Base-by-base conservation (phyloP, 2,888 invertebrate species). In the Torymus aiolomorphi region DNA sequence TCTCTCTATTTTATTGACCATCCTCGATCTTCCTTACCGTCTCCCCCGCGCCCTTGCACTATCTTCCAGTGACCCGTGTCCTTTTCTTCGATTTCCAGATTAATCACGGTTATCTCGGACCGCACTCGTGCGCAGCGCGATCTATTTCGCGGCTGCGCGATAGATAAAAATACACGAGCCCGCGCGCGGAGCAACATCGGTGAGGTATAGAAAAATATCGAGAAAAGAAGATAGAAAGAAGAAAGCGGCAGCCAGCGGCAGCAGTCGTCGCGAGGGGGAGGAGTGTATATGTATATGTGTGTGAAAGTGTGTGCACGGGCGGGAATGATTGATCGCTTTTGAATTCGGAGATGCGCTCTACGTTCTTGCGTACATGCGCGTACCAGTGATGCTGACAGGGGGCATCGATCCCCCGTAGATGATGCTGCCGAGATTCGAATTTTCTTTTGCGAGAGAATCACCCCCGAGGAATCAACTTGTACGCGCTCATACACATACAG, bases 371-470 rank as follows among this genome's bases (percentile, higher is more conserved):
- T 31, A 8, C 31, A 3, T 8, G 31, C 31, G 31, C 24, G 24
- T 59, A n/a, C n/a, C n/a, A 42, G 65, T 74, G 73, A 42, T 16
- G 66, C 66, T 66, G 74, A 75, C 74, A 66, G 16, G 14, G 13
- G 56, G 63, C 70, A 69, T 69, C 76, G 70, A 76, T 70, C 63
- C 42, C 49, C 52, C 18, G 18, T 24, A 16, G 49, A 62, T 62
- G 61, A 71, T 51, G 57, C 16, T 11, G 24, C 16, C 18, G 69
- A 61, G 69, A 76, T 69, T 76, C 69, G 67, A 76, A 76, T 76
- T 76, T 76, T 76, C 76, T 76, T 67, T 75, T 57, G 20, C 67
- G 49, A 51, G 73, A 49, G 13, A 24, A 69, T 16, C 51, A 31
- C 18, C 49, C 31, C 5, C 42, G 54, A 13, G 73, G 66, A 74